Evolutionary conservation across 2,797 vertebrate genomes (phyloP).

Genomic region (Gallinago nigripennis): DNA sequence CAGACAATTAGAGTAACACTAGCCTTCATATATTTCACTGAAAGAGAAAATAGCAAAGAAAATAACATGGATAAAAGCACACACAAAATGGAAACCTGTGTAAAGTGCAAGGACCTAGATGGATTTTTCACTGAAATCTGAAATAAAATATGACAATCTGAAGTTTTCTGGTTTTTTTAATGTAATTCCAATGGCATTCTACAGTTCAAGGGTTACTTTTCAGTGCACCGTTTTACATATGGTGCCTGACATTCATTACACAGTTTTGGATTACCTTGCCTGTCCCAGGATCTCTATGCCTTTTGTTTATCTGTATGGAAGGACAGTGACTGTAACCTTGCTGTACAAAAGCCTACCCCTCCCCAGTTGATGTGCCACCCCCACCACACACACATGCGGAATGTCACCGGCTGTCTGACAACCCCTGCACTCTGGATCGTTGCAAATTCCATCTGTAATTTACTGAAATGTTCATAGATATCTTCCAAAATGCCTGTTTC

Average conservation of each 20-base stretch:
- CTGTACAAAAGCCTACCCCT: neutral
- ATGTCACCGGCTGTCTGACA: neutral
- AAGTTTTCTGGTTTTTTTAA: neutral
- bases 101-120: neutral
- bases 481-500: neutral
- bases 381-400: accelerated
- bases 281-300: neutral
- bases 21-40: neutral
- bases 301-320: neutral
- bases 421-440: neutral
- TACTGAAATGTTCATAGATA: neutral
- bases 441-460: neutral
- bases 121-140: neutral
- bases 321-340: neutral
- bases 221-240: neutral
- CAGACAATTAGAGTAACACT: neutral
- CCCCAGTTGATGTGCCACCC: too few species aligned
- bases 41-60: neutral
- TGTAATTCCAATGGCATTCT: neutral
- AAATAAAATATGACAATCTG: neutral
- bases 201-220: neutral
- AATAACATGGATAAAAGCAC: neutral
- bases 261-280: neutral
- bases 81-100: neutral
- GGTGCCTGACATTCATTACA: neutral